A percentile compares a stretch with the other conserved stretches of the same genome.
Conservation (phyloP, 2,113 vertebrate genomes). For the Notarius quadriscutis region DNA sequence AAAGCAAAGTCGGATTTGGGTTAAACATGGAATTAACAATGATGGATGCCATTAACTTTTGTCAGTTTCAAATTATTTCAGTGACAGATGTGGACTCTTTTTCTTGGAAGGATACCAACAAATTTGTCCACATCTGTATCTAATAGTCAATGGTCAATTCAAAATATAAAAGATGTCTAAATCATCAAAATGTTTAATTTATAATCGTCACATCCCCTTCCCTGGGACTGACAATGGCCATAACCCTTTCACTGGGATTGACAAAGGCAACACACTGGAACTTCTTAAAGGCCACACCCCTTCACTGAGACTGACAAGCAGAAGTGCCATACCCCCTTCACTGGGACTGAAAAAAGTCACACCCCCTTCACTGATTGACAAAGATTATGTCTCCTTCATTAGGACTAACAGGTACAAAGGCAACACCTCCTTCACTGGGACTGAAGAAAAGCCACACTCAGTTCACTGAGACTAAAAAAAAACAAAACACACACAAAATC, state of each 20-base stretch:
- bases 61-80: no score
- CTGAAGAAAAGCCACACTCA: not conserved
- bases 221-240: not conserved
- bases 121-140: no score
- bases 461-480: not conserved
- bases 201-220: not conserved
- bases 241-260: not conserved
- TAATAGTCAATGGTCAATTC: not conserved
- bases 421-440: not conserved
- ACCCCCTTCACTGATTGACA: not conserved
- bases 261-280: not conserved
- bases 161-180: not conserved
- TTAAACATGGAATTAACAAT: no score
- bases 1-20: no score
- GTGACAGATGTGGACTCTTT: no score
- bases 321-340: not conserved
- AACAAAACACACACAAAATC: not conserved
- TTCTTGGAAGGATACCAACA: no score
- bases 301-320: not conserved
- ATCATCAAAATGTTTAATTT: not conserved
- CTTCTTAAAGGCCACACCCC: not conserved
- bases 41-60: no score
- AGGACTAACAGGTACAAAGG: no score
- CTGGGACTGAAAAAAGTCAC: not conserved
- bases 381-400: not conserved